Evolutionary conservation across 2,797 vertebrate species (phyloP).

Genomic region (Neomorphus geoffroyi): DNA sequence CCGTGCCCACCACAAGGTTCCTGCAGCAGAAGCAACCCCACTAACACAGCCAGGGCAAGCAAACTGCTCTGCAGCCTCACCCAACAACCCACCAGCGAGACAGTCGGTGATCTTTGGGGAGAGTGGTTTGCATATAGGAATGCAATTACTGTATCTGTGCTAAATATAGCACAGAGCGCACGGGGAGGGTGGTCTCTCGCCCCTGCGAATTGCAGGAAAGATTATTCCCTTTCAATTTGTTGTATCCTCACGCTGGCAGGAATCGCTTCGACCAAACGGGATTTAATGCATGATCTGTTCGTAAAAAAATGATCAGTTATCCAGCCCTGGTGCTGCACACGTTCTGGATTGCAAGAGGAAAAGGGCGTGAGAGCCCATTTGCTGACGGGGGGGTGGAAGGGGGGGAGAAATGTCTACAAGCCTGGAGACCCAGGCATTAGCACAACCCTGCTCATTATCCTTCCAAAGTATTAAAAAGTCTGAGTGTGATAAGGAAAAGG

Average conservation of each 20-base stretch:
- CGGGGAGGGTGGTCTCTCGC: neutral
- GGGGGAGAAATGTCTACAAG: neutral
- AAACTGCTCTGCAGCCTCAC: neutral
- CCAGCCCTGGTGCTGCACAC: neutral
- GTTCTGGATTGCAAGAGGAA: neutral
- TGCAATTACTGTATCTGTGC: constrained; percentile 26
- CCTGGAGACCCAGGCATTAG: neutral
- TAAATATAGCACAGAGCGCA: constrained; percentile 62
- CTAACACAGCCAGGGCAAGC: neutral
- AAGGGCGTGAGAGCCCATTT: neutral
- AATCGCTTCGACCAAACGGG: constrained; percentile 60
- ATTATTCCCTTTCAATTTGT: constrained; percentile 63
- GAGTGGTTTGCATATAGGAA: constrained; percentile 44
- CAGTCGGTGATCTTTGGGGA: constrained; percentile 1
- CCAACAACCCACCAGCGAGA: neutral
- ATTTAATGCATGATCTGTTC: constrained; percentile 63
- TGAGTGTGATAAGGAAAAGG: constrained; percentile 11
- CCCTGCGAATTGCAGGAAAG: neutral
- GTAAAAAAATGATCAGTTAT: constrained; percentile 42
- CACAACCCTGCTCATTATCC: neutral
- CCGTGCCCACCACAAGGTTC: neutral
- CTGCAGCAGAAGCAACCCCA: neutral
- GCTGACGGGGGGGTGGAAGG: neutral
- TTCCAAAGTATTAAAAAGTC: constrained; percentile 32
- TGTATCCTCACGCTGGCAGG: constrained; percentile 47